Evolutionary conservation across 2,888 invertebrate species (phyloP), one percentile per base, ranked within the genome.

Genomic region (Lissonota sp.): DNA sequence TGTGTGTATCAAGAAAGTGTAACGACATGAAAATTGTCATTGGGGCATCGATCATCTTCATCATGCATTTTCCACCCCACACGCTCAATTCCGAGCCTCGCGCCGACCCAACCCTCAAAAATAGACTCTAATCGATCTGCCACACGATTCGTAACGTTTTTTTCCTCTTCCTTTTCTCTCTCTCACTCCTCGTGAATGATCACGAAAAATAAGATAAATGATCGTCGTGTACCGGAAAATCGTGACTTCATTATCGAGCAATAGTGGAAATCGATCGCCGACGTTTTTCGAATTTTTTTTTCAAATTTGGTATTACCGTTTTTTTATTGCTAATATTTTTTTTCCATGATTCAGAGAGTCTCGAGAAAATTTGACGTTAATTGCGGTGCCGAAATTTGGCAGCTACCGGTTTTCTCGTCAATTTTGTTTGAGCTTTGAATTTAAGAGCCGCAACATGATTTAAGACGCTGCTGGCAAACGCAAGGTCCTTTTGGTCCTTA

Each of bases 181-280:
- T n/a, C 49, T 12, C 40, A 46, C 62, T 49, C 16, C 3, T 26
- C 40, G 40, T 40, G 7, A 40, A 10, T 6, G 10, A 60, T 14
- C 6, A 37, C 26, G 5, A 14, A 10, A 57, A 60, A 16, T 26
- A 70, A 58, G 60, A 69, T 49, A 37, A 71, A 71, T 71, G 40
- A 51, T 62, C 40, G 4, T 71, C 62, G 46, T 40, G 14, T 51
- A 0, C 42, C 40, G 40, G 39, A 37, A 49, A 40, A 5, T 46
- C 42, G 46, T 49, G 46, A 49, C 46, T 71, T 51, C 71, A 62
- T 71, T 71, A 60, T 51, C 42, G 46, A 44, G 42, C 69, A 57
- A 53, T 67, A 51, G 39, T 40, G 5, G 37, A 5, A 60, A 71
- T 71, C 71, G 62, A 71, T 71, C 71, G 8, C 6, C 10, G n/a